These are phyloP conservation scores for Phenganax subtilis DNA, from an alignment of 92 coral and sea anemone genomes.

Conservation along the genomic window DNA sequence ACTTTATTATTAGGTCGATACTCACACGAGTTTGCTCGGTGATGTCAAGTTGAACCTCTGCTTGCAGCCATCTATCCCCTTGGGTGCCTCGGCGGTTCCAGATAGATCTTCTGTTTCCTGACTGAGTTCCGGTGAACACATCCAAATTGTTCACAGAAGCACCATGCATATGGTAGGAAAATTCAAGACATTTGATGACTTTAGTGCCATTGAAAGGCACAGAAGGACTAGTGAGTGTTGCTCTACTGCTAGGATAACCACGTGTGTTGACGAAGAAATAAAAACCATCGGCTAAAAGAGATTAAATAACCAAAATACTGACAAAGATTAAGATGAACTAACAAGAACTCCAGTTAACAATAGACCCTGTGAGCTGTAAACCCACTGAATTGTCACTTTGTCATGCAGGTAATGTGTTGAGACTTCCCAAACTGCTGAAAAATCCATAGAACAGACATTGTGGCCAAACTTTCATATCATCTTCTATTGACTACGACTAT, in stretches of 20 bases:
- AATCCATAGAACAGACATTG: no score
- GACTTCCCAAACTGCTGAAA: no score
- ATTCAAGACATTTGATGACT: slow-evolving; percentile 65
- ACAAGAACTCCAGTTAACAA: no score
- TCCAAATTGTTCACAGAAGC: slow-evolving; percentile 77
- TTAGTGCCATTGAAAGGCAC: slow-evolving; percentile 64
- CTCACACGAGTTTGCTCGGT: slow-evolving; percentile 57
- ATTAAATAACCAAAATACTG: not conserved
- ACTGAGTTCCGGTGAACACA: slow-evolving; percentile 47
- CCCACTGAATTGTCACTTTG: no score
- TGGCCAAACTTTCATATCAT: no score
- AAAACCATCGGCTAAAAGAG: slow-evolving; percentile 66
- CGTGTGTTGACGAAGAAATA: slow-evolving; percentile 87
- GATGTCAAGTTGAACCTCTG: slow-evolving; percentile 68
- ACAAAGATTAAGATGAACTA: not conserved
- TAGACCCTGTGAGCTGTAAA: not conserved
- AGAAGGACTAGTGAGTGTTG: slow-evolving; percentile 60
- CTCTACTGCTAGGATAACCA: slow-evolving; percentile 70
- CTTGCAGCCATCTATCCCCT: slow-evolving; percentile 72
- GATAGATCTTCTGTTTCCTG: slow-evolving; percentile 42
- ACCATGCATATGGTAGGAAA: slow-evolving; percentile 98
- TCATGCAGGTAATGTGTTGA: no score
- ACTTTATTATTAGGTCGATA: not conserved
- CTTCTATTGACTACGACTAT: no score
- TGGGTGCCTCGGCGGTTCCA: slow-evolving; percentile 81